Evolutionary conservation across 2,113 vertebrate genomes (phyloP), one percentile per base, ranked within the genome.

Genomic region (Lutjanus erythropterus): DNA sequence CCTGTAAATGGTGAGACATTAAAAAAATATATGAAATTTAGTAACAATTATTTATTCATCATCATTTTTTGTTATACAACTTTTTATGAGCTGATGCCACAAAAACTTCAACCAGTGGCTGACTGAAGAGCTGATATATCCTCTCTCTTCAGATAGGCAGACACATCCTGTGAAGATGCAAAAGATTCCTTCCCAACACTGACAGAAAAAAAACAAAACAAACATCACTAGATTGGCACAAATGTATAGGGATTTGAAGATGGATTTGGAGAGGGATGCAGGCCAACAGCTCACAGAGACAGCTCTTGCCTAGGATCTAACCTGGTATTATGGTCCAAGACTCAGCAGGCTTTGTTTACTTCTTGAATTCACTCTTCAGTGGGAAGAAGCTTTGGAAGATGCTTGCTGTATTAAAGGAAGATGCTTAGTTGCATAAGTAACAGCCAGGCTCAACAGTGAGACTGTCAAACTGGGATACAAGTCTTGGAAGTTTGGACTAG

Each of bases 261-360:
- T 1, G 35, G 81, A 72, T 49, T 77, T 68, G 65, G 41, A 55
- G 46, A 75, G 7, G 47, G 49, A 83, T 64, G 71, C 53, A 29
- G 27, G 59, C 61, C 83, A 77, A 60, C 60, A 71, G 39, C 58
- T 78, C 73, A 29, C 41, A 65, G 56, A 86, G 52, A 71, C 44
- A 56, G 66, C 75, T 55, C 79, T 59, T 59, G 41, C 79, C 75
- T 75, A 49, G 83, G 77, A 76, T 80, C 84, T 79, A 87, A 87
- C 78, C 81, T 70, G 67, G 66, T 76, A 66, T 86, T 82, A 76
- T n/a, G 8, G 59, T 72, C 81, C 58, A 75, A 81, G n/a, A 53
- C 65, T 80, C 78, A 58, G 71, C 75, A 82, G 81, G 71, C 71
- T 84, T 75, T 89, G 78, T 86, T 86, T 89, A 77, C 71, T 67